These are phyloP conservation scores for Ara ararauna DNA, from an alignment of 2,797 vertebrate genomes.

Conservation along the genomic window DNA sequence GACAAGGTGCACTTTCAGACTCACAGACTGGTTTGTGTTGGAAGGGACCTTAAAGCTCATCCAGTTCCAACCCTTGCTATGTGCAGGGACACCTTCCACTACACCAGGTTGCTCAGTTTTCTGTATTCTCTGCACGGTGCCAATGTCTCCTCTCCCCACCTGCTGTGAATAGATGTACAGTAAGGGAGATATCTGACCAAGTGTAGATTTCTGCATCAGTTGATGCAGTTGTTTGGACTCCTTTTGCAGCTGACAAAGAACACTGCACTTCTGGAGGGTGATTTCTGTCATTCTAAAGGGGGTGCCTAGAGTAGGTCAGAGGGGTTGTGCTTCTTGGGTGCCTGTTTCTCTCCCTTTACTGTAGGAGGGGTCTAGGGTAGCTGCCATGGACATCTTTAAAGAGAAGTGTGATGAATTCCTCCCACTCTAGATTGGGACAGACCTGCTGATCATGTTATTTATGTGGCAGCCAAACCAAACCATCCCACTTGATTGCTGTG, in stretches of 20 bases:
- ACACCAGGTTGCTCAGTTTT: background rate
- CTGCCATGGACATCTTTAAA: background rate
- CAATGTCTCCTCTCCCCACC: background rate
- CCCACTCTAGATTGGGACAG: background rate
- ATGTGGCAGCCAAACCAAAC: background rate
- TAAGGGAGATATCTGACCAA: background rate
- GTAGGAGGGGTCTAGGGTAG: background rate
- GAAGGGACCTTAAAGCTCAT: background rate
- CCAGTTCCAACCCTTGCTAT: background rate
- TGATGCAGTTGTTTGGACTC: background rate
- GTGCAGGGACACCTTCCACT: background rate
- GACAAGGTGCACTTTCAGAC: background rate
- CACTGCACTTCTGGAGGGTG: background rate
- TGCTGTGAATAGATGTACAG: background rate
- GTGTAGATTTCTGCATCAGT: background rate
- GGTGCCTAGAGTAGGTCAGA: background rate
- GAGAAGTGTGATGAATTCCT: background rate
- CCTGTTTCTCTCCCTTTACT: background rate
- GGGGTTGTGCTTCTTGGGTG: background rate
- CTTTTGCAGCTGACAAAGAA: background rate
- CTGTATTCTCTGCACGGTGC: background rate
- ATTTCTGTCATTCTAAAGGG: background rate
- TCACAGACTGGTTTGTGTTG: background rate
- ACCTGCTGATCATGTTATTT: background rate
- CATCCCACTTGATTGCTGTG: background rate